A percentile compares a stretch with the other conserved stretches of the same genome.
These are phyloP conservation scores for Dugesia japonica DNA, from an alignment of 2,888 invertebrate species.

Conservation along the genomic window DNA sequence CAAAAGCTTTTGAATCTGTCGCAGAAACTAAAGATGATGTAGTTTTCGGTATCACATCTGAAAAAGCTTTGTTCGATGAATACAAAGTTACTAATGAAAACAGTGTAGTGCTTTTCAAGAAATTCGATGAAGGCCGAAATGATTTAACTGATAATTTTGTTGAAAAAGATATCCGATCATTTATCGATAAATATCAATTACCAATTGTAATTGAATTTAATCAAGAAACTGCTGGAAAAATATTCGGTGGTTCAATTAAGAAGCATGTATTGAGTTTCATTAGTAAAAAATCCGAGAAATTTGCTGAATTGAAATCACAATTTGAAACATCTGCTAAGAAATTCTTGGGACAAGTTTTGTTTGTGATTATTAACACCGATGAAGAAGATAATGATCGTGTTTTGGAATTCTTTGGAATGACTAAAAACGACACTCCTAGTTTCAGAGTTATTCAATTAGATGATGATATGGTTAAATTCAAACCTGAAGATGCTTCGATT, in stretches of 20 bases:
- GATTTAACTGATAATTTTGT: slow-evolving; percentile 50
- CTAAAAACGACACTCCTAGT: slow-evolving; percentile 59
- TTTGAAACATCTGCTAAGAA: slow-evolving; percentile 69
- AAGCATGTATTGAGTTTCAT: slow-evolving; percentile 85
- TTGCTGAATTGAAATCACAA: slow-evolving; percentile 55
- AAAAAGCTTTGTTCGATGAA: slow-evolving; percentile 62
- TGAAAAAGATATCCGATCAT: slow-evolving; percentile 60
- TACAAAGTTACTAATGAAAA: slow-evolving; percentile 62
- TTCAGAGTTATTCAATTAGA: slow-evolving; percentile 80
- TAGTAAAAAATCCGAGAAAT: slow-evolving; percentile 60
- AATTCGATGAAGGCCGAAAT: slow-evolving; percentile 50
- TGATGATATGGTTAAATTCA: slow-evolving; percentile 83
- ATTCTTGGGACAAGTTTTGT: slow-evolving; percentile 68
- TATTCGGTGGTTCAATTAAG: slow-evolving; percentile 93
- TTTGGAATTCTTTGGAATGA: slow-evolving; percentile 96
- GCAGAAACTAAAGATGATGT: slow-evolving; percentile 66
- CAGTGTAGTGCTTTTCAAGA: slow-evolving; percentile 74
- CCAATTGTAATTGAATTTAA: slow-evolving; percentile 86
- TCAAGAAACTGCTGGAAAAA: slow-evolving; percentile 87
- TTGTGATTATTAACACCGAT: slow-evolving; percentile 82
- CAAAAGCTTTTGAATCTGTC: slow-evolving; percentile 66
- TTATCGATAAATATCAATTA: slow-evolving; percentile 66
- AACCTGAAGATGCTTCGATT: slow-evolving; percentile 58
- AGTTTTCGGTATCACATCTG: slow-evolving; percentile 68
- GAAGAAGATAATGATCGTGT: slow-evolving; percentile 89